A percentile compares a stretch with the other conserved stretches of the same genome.
Conservation (phyloP, 2,797 vertebrate genomes). For the Saxicola maurus region DNA sequence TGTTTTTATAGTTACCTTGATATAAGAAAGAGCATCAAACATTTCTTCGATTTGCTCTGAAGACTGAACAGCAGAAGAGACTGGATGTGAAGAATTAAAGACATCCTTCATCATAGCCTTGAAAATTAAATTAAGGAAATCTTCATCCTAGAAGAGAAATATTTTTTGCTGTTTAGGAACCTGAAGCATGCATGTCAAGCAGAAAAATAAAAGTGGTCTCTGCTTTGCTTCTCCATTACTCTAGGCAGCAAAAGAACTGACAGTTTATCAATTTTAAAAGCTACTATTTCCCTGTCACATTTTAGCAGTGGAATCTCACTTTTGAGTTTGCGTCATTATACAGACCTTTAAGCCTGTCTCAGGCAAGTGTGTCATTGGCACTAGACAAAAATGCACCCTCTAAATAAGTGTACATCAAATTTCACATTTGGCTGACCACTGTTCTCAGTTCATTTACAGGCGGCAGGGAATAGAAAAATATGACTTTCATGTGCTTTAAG, state of each 20-base stretch:
- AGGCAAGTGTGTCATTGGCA: background rate
- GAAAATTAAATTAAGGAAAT: constrained; percentile 84
- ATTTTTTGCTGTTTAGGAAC: background rate
- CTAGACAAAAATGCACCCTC: background rate
- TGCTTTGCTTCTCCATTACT: background rate
- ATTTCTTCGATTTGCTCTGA: constrained; percentile 92
- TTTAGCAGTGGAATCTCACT: background rate
- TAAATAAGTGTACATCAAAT: background rate
- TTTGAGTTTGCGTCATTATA: background rate
- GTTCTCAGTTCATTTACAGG: background rate
- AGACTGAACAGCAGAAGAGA: constrained; percentile 82
- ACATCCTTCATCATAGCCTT: constrained; percentile 87
- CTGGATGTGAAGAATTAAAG: constrained; percentile 87
- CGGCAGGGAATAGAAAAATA: background rate
- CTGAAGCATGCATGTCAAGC: background rate
- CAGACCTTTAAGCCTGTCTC: background rate
- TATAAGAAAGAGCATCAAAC: constrained; percentile 93
- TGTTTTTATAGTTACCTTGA: constrained; percentile 83
- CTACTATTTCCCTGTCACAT: background rate
- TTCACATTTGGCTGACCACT: background rate
- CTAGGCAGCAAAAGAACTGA: background rate
- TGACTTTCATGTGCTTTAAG: background rate
- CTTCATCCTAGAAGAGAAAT: constrained; percentile 78
- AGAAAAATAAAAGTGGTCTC: background rate
- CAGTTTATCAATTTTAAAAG: background rate